Evolutionary conservation across 2,797 vertebrate species (phyloP).

Genomic region (Harpagifer antarcticus): DNA sequence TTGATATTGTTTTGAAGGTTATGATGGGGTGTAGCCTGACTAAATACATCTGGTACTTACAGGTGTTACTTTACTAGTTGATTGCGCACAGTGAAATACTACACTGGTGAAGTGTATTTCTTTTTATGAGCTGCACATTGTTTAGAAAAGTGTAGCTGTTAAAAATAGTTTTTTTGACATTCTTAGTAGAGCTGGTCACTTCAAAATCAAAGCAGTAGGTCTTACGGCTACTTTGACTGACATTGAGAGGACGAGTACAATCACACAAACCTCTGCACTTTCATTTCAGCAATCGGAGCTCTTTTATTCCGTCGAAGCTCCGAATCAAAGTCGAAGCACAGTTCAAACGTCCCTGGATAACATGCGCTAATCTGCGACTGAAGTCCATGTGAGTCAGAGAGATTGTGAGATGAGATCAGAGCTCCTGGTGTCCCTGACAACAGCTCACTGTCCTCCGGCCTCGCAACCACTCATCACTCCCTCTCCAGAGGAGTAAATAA

Average conservation of each 20-base stretch:
- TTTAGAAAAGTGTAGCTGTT: no score
- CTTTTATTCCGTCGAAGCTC: slow-evolving; percentile 61
- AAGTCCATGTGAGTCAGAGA: slow-evolving; percentile 59
- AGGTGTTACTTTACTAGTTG: no score
- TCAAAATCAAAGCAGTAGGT: slow-evolving; percentile 27
- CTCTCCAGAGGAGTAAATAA: slow-evolving; percentile 53
- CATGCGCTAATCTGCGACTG: slow-evolving; percentile 72
- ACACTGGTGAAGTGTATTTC: no score
- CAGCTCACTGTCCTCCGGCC: slow-evolving; percentile 19
- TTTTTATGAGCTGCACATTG: no score
- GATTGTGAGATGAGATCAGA: slow-evolving; percentile 72
- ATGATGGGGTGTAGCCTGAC: no score
- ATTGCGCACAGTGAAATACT: no score
- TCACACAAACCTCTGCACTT: slow-evolving; percentile 28
- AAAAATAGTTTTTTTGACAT: slow-evolving; percentile 33
- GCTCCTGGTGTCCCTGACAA: slow-evolving; percentile 6
- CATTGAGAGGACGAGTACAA: slow-evolving; percentile 12
- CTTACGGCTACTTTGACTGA: slow-evolving; percentile 38
- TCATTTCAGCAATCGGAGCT: slow-evolving; percentile 66
- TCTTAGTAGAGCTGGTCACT: slow-evolving; percentile 28
- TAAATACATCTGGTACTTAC: no score
- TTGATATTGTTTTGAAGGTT: no score
- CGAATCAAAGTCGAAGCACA: slow-evolving; percentile 67
- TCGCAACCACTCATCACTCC: slow-evolving; percentile 40
- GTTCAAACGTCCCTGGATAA: slow-evolving; percentile 66